Conservation (phyloP, 1,140 invertebrate genomes). For the Brachionus calyciflorus region DNA sequence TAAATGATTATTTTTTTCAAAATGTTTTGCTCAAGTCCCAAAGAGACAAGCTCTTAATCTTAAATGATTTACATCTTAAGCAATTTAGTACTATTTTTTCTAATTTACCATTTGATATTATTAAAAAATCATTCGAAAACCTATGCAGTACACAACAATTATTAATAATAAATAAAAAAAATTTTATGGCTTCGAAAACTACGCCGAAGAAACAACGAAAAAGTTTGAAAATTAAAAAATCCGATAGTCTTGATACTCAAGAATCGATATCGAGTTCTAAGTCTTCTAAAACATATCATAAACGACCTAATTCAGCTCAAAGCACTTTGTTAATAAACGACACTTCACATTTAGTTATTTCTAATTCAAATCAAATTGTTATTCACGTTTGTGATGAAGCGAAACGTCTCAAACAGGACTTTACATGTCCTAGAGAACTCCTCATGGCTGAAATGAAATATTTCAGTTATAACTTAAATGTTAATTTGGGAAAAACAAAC, state of each 20-base stretch:
- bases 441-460: constrained; percentile 87
- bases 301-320: constrained; percentile 1
- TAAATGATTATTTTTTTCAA: neutral
- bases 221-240: neutral
- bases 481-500: constrained; percentile 12
- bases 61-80: neutral
- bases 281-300: neutral
- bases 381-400: constrained; percentile 62
- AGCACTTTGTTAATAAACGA: neutral
- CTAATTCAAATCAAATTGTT: constrained; percentile 53
- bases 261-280: neutral
- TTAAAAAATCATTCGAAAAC: constrained; percentile 17
- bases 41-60: neutral
- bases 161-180: constrained; percentile 6
- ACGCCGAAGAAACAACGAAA: neutral
- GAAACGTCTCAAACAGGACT: constrained; percentile 73
- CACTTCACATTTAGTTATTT: neutral
- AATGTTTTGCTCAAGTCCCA: neutral
- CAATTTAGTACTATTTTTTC: neutral
- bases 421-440: constrained; percentile 77
- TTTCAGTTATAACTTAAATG: constrained; percentile 71
- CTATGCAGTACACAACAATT: neutral
- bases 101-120: constrained; percentile 21
- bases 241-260: neutral
- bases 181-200: neutral